These are phyloP conservation scores for Desmodus rotundus DNA, from an alignment of 2,113 vertebrate genomes.

Conservation along the genomic window DNA sequence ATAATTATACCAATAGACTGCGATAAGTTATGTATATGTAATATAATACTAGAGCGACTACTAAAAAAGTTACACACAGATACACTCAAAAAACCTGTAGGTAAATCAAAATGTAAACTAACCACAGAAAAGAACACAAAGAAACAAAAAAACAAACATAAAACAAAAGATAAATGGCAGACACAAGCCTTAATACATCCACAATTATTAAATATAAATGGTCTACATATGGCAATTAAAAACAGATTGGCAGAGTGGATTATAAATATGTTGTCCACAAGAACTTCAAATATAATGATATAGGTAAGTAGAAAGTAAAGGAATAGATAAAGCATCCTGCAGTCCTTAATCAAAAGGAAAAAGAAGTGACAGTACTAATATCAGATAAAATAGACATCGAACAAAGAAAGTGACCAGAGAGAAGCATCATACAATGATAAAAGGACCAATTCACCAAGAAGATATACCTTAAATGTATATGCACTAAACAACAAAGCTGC, in stretches of 20 bases:
- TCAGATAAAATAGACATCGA: background rate
- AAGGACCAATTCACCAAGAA: background rate
- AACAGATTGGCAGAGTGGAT: background rate
- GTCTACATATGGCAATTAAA: background rate
- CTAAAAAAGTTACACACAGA: background rate
- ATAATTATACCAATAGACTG: background rate
- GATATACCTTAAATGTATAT: background rate
- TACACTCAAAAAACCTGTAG: background rate
- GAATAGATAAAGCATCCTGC: background rate
- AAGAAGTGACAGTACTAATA: background rate
- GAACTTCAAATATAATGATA: background rate
- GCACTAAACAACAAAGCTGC: background rate
- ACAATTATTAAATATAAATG: background rate
- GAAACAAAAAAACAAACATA: background rate
- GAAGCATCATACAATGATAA: background rate
- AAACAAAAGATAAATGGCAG: background rate
- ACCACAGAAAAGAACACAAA: background rate
- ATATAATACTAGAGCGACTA: background rate
- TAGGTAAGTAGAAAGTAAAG: background rate
- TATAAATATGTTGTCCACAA: background rate
- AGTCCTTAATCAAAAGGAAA: background rate
- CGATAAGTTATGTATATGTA: background rate
- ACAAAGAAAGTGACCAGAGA: background rate
- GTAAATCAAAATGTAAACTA: background rate
- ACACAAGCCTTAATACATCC: background rate